Base-by-base conservation (phyloP, 2,888 invertebrate species). In the Hyposoter dolosus region DNA sequence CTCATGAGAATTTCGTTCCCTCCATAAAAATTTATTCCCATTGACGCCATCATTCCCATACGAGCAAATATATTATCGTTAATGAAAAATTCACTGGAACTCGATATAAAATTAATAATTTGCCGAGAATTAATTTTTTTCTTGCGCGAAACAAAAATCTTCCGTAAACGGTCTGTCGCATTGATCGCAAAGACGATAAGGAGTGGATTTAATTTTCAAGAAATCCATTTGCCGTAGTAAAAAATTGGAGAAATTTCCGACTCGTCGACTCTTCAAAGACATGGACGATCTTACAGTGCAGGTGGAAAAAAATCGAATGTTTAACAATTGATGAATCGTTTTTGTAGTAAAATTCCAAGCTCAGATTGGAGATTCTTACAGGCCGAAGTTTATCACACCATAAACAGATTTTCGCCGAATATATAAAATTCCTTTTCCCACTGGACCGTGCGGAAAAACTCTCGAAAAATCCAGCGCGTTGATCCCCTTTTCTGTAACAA, bases 381-480 rank as follows among this genome's bases (percentile, higher is more conserved):
- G 32, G 19, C 9, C 19, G n/a, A 40, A 28, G 23, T 17, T 19
- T 43, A 60, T 65, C 63, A 12, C 47, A 28, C 28, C 12, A 23
- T 65, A 68, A 50, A n/a, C 63, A 43, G n/a, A 47, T 63, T n/a
- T 19, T 47, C 60, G 6, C 17, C 43, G n/a, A 45, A 74, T 19
- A 74, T 45, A 56, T 66, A 56, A 19, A 74, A 69, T 72, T 56
- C 66, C 19, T 85, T 77, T 77, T 76, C 77, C 81, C 66, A 80
- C 45, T 45, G 74, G 71, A 69, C 77, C 60, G 43, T 45, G 43
- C 23, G 56, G 40, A 71, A 65, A 65, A 78, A 81, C 53, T 69
- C 82, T 78, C 87, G 85, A 84, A 83, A 88, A 88, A 88, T 88
- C 78, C 80, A 10, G 66, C n/a, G 85, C 78, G 85, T 82, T 83